Base-by-base conservation (phyloP, 2,797 vertebrate genomes). In the Distichodus sexfasciatus region DNA sequence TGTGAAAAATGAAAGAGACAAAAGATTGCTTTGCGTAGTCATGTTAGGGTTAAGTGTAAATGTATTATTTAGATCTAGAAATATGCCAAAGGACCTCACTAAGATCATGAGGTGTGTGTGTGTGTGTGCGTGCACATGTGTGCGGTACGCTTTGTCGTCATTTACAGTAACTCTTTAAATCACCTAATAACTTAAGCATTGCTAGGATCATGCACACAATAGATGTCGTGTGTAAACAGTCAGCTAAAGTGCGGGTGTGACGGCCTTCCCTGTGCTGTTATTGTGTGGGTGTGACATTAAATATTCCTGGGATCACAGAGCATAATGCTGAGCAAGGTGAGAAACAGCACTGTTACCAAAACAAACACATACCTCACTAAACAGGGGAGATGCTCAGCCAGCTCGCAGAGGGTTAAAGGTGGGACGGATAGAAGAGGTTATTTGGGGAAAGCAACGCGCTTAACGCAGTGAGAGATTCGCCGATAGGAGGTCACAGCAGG, bases 211-310 rank as follows among this genome's bases (percentile, higher is more conserved):
- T 9, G 9, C 46, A 10, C 40, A 38, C 28, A 21, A 36, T 36
- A 3, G 26, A 62, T 10, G 11, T 54, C 26, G 19, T 62, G 43
- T 55, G 40, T 11, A 19, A 40, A 23, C 69, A 23, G 14, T 40
- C 14, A 4, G 14, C 51, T 24, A 15, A 57, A 31, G 24, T 19
- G 17, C 5, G 60, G 60, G 58, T 31, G 69, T 55, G 59, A 55
- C 58, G 17, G 15, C 17, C 41, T 31, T 64, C 63, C 50, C 50
- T 58, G 60, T 48, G 35, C 44, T 24, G 14, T 19, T 46, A 29
- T 43, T 66, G 69, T 65, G 69, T 59, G 69, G 62, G 69, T 19
- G 62, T 40, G 19, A 57, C 44, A 66, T 72, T 66, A 72, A 72
- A 72, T 65, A 66, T 72, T 72, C 69, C 65, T 54, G 26, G 35